Evolutionary conservation across 2,888 invertebrate species (phyloP).

Genomic region (Operophtera brumata): DNA sequence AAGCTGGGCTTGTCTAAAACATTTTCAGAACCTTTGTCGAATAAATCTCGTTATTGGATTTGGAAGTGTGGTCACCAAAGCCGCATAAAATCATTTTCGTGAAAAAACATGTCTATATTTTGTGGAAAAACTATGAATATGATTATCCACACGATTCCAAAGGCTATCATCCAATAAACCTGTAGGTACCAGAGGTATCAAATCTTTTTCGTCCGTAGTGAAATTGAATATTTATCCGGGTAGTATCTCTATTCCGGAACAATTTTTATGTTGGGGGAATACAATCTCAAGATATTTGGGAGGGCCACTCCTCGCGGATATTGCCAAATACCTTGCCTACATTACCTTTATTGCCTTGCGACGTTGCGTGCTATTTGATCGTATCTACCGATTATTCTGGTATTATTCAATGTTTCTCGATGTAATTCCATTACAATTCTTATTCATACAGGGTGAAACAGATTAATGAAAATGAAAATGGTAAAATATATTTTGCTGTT

Average conservation of each 20-base stretch:
- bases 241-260: conserved; percentile 80
- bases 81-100: conserved; percentile 53
- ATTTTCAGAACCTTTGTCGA: conserved; percentile 25
- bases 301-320: conserved; percentile 77
- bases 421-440: conserved; percentile 57
- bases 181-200: conserved; percentile 77
- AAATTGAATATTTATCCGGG: conserved; percentile 81
- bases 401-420: conserved; percentile 67
- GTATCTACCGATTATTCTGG: conserved; percentile 66
- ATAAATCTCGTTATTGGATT: conserved; percentile 42
- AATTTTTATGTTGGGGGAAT: conserved; percentile 80
- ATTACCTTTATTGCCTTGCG: conserved; percentile 78
- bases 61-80: conserved; percentile 43
- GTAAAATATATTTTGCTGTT: no score
- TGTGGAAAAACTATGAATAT: conserved; percentile 76
- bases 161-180: conserved; percentile 79
- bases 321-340: conserved; percentile 79
- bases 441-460: conserved; percentile 39
- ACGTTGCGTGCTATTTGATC: conserved; percentile 70
- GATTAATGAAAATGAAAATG: no score
- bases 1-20: background rate
- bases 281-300: conserved; percentile 79
- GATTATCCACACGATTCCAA: conserved; percentile 78
- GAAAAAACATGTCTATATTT: conserved; percentile 60
- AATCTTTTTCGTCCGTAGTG: conserved; percentile 80